These are phyloP conservation scores for Frankliniella fusca DNA, from an alignment of 2,888 invertebrate species.

Conservation along the genomic window DNA sequence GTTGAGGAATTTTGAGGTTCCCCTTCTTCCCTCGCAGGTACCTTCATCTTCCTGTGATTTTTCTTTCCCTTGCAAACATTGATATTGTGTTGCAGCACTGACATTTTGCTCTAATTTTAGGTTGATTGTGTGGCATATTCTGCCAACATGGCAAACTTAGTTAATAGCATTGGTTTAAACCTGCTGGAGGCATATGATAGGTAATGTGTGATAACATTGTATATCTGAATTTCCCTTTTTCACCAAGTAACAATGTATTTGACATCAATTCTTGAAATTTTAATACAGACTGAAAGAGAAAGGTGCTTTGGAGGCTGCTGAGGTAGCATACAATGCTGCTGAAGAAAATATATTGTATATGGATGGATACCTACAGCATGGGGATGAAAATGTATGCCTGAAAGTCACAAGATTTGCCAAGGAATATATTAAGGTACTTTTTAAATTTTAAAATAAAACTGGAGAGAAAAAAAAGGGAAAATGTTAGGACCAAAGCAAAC, in stretches of 20 bases:
- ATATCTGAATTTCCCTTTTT: too few relatives aligned
- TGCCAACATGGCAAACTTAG: constrained; percentile 50
- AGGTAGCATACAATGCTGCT: neutral
- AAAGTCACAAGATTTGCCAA: constrained; percentile 6
- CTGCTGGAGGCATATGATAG: constrained; percentile 50
- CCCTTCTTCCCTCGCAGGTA: constrained; percentile 46
- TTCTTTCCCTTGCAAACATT: neutral
- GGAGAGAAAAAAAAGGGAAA: too few relatives aligned
- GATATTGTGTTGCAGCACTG: too few relatives aligned
- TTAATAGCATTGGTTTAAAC: constrained; percentile 51
- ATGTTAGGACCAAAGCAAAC: neutral
- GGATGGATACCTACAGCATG: constrained; percentile 2
- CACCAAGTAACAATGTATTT: too few relatives aligned
- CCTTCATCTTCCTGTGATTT: constrained; percentile 33
- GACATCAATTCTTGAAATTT: neutral
- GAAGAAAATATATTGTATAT: constrained; percentile 5
- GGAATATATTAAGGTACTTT: neutral
- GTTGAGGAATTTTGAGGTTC: constrained; percentile 45
- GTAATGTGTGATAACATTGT: constrained; percentile 41
- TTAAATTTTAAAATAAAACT: too few relatives aligned
- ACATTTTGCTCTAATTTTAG: constrained; percentile 41
- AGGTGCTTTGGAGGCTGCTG: neutral
- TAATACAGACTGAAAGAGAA: constrained; percentile 40
- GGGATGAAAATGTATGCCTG: neutral
- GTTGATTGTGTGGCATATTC: constrained; percentile 52